phyloP scores from a whole-genome alignment of 2,888 invertebrate genomes.

The Baronia brevicornis region DNA sequence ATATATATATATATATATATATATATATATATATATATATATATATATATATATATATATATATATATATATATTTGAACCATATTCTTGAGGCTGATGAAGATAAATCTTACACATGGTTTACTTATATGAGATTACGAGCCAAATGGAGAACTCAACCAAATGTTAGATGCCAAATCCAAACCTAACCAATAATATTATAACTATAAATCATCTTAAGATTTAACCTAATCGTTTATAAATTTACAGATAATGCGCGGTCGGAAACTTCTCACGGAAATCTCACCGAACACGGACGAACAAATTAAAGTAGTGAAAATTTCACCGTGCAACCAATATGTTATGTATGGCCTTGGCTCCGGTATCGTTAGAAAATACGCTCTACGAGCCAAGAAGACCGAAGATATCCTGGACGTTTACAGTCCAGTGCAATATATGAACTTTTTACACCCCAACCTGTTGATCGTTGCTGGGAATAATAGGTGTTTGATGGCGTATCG shows the following conservation, averaged over 20 bases:
- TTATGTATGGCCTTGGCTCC: constrained; percentile 64
- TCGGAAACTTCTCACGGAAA: constrained; percentile 56
- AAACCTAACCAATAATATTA: too few species aligned
- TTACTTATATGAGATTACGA: too few species aligned
- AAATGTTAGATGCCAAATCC: too few species aligned
- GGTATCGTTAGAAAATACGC: constrained; percentile 60
- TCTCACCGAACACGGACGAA: constrained; percentile 51
- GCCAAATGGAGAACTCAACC: too few species aligned
- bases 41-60: too few species aligned
- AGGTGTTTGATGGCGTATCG: constrained; percentile 58
- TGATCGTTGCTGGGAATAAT: constrained; percentile 59
- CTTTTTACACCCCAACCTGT: constrained; percentile 43
- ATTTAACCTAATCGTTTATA: too few species aligned
- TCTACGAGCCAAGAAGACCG: constrained; percentile 43
- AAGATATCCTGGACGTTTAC: constrained; percentile 52
- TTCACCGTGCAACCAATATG: constrained; percentile 65
- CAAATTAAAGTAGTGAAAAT: constrained; percentile 63
- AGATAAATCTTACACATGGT: too few species aligned
- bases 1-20: too few species aligned
- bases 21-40: too few species aligned
- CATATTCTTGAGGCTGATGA: too few species aligned
- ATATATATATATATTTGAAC: too few species aligned
- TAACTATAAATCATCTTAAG: too few species aligned
- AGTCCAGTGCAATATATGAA: constrained; percentile 57
- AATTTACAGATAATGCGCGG: constrained; percentile 59